Evolutionary conservation across 2,113 vertebrate species (phyloP).

Genomic region (Daboia siamensis): DNA sequence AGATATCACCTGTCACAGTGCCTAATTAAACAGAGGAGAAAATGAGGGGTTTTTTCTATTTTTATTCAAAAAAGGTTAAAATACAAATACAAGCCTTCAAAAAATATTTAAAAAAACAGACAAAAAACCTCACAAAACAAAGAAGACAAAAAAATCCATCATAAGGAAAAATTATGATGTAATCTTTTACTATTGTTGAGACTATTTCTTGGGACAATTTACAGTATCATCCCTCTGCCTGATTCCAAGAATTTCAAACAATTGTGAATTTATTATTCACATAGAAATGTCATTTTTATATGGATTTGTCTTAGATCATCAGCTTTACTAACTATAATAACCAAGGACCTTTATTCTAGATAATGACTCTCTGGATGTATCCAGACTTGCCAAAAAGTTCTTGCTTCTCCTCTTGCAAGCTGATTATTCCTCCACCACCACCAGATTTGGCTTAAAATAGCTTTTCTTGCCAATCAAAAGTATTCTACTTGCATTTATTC

Average conservation of each 20-base stretch:
- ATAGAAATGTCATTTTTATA: not conserved
- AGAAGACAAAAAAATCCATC: not conserved
- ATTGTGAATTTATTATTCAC: not conserved
- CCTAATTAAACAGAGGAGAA: not conserved
- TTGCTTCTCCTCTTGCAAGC: not conserved
- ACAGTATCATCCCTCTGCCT: not conserved
- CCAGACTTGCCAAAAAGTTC: not conserved
- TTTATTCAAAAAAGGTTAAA: not conserved
- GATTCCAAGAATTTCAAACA: not conserved
- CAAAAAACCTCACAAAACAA: not conserved
- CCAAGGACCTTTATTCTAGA: not conserved
- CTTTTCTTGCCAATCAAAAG: not conserved
- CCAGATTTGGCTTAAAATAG: not conserved
- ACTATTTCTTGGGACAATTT: not conserved
- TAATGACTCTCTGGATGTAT: not conserved
- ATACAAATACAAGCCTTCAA: not conserved
- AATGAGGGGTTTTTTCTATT: not conserved
- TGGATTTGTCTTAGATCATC: not conserved
- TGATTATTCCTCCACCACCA: too few species aligned
- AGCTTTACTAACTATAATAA: not conserved
- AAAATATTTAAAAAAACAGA: not conserved
- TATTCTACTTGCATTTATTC: not conserved
- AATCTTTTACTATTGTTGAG: not conserved
- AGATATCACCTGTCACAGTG: not conserved
- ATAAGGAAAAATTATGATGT: not conserved